Base-by-base conservation (phyloP, 2,797 vertebrate species). In the Crenuchus spilurus region DNA sequence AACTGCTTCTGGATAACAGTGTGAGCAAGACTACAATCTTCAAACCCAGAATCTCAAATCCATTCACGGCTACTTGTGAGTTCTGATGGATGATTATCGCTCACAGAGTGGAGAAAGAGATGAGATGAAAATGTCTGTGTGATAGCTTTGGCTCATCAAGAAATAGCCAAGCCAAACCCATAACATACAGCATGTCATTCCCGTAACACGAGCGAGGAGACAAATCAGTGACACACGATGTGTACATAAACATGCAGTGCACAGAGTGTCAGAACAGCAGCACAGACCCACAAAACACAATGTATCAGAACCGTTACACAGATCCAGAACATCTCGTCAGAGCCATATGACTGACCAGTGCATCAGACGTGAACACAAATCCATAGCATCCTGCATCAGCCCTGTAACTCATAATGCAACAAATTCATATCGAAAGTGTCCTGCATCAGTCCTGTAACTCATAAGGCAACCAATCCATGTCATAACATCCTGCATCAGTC, bases 11-110 rank as follows among this genome's bases (percentile, higher is more conserved):
- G 2, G 22, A 39, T 37, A 57, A 68, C 37, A 30, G 49, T 42
- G 16, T 51, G 48, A 51, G 48, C 10, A 68, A 55, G 37, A 22
- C 70, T 28, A 35, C 60, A 41, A 72, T 66, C 57, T 37, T 66
- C 62, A 77, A 77, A 66, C 11, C 51, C 30, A 24, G 22, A n/a
- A 42, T 35, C 57, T 65, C 7, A 58, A 42, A 66, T 61, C 63
- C 68, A 60, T 46, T 30, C 11, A 24, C 39, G 14, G 31, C 31
- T n/a, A 33, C 58, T n/a, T 52, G 35, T 54, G 26, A 44, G 48
- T 54, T 46, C 62, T 31, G 33, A 35, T 2, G 24, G 24, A 66
- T 31, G 16, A 18, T 41, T 57, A 52, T 28, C 6, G 16, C 51
- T 13, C 65, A 9, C 8, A 20, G 62, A 24, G 16, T 6, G 13